Base-by-base conservation (phyloP, 2,888 invertebrate species). In the Andrena trimmerana region DNA sequence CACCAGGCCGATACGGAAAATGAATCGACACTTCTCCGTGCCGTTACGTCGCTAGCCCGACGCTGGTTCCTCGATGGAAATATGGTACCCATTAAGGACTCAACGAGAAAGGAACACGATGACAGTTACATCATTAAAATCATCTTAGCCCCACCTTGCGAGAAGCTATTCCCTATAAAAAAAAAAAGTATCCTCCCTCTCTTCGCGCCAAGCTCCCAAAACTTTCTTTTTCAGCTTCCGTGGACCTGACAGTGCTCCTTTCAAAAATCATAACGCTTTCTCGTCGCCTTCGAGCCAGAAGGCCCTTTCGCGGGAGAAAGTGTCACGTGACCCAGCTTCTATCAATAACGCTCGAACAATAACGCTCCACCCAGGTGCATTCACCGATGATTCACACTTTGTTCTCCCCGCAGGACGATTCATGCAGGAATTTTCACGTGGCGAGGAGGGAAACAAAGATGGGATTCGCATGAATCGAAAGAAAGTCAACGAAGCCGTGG, bases 301-400 rank as follows among this genome's bases (percentile, higher is more conserved):
- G 78, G 54, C 33, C 71, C 66, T 73, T 66, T 77, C 27, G 52
- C 10, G 7, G 81, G 85, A 79, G 87, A 87, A 87, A 87, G 87
- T 81, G 60, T 57, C 66, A 66, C 60, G 74, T 66, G 76, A 50
- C 59, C 59, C 36, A 74, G 71, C 42, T 78, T 75, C 66, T 68
- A 42, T 83, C 74, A 20, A 20, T 20, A 20, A 20, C 20, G 20
- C 20, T 20, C 33, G 29, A 71, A 31, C 63, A 29, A 13, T 57
- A 78, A 24, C 42, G n/a, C 13, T 24, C 42, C 48, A 13, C 13
- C 20, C 16, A 31, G 50, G 24, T 33, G 52, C 52, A 36, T 72
- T 81, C 72, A 36, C 65, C 62, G 60, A 67, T 77, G 69, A 74
- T 70, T 67, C 73, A 70, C 66, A 20, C 42, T 31, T 24, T 13